Evolutionary conservation across 2,888 invertebrate species (phyloP).

Genomic region (Xanthostigma xanthostigma): DNA sequence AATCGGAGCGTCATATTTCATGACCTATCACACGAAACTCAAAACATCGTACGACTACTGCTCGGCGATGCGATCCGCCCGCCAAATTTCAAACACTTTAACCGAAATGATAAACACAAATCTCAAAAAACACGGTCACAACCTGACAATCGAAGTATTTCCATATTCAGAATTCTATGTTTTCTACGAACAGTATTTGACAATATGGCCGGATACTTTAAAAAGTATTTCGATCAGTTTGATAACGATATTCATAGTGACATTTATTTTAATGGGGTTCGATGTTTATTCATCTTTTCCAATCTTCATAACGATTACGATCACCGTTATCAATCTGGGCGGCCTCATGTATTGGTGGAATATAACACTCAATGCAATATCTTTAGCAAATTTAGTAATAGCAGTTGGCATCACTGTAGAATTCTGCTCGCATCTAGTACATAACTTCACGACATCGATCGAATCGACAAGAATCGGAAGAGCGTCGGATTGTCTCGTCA

Average conservation of each 20-base stretch:
- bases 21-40: slow-evolving; percentile 86
- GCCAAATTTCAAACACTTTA: slow-evolving; percentile 65
- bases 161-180: slow-evolving; percentile 94
- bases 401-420: slow-evolving; percentile 97
- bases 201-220: slow-evolving; percentile 84
- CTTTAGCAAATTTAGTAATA: slow-evolving; percentile 94
- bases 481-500: slow-evolving; percentile 68
- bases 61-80: slow-evolving; percentile 69
- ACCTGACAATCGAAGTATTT: slow-evolving; percentile 49
- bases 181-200: slow-evolving; percentile 97
- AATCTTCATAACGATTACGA: slow-evolving; percentile 77
- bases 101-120: slow-evolving; percentile 56
- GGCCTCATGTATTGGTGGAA: slow-evolving; percentile 97
- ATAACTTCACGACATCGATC: slow-evolving; percentile 74
- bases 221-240: slow-evolving; percentile 79
- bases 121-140: slow-evolving; percentile 29
- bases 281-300: slow-evolving; percentile 83
- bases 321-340: slow-evolving; percentile 85
- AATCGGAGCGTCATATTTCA: slow-evolving; percentile 76
- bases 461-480: slow-evolving; percentile 55
- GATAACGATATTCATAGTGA: slow-evolving; percentile 85
- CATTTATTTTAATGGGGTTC: slow-evolving; percentile 83
- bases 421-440: slow-evolving; percentile 94
- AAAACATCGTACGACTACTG: slow-evolving; percentile 85
- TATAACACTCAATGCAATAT: slow-evolving; percentile 91